Base-by-base conservation (phyloP, 1,140 invertebrate species). In the Calliphora vicina region DNA sequence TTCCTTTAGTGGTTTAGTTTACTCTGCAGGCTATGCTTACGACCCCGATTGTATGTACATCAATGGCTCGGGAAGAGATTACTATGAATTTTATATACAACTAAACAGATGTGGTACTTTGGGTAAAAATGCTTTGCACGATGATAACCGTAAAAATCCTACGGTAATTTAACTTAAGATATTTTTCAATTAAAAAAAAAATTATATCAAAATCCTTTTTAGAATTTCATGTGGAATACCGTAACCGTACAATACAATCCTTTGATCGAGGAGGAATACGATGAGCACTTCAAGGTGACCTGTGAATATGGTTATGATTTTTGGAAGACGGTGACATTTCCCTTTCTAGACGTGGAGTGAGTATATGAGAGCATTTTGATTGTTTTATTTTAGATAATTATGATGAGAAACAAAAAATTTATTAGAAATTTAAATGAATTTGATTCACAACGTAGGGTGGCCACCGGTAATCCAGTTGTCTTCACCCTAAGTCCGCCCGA, bases 221-320 rank as follows among this genome's bases (percentile, higher is more conserved):
- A 97, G 94, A 97, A 98, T 91, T 94, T 97, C 84, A 98, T 98
- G 97, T 98, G 97, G 97, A 98, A 98, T 89, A 98, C 97, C 1
- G 95, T 98, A 57, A 98, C 96, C 1, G 96, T 98, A 26, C 97
- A 98, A 87, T 98, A 98, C 91, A 98, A 98, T 91, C 94, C 97
- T 0, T 90, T 98, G 76, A 98, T 98, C 83, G 97, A 98, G 89
- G 97, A 98, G 90, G 97, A 98, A 89, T 96, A 96, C 91, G 97
- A 98, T 90, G 97, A 98, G 87, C 97, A 98, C 88, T 98, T 98
- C 89, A 90, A 90, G 91, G 97, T 98, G n/a, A 98, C 97, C 8
- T 98, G 97, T 91, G 97, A 98, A 91, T 98, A 98, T 88, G 97
- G 97, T 72, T 98, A 98, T 90, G 97, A 98, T 90, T 98, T 98